phyloP scores from a whole-genome alignment of 1,140 invertebrate species.

The Halyomorpha halys region DNA sequence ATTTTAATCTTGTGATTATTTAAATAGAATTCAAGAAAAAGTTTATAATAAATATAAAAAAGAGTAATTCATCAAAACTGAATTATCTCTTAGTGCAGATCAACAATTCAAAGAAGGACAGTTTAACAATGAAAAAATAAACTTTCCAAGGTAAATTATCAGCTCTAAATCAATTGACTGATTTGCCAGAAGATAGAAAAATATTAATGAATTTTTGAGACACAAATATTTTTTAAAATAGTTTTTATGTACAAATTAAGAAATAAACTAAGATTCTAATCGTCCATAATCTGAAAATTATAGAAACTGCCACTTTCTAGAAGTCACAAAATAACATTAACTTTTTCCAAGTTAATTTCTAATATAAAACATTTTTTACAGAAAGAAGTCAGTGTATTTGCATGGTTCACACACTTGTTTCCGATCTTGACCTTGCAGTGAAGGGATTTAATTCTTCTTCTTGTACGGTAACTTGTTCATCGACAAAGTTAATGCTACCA shows the following conservation, averaged over 20 bases:
- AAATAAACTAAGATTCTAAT: background rate
- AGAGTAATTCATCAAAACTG: too few relatives aligned
- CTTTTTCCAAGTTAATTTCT: background rate
- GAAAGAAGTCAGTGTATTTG: background rate
- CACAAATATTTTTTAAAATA: background rate
- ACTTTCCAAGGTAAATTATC: too few relatives aligned
- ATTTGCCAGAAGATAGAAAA: too few relatives aligned
- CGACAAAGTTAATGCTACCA: constrained; percentile 57
- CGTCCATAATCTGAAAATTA: background rate
- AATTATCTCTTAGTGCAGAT: too few relatives aligned
- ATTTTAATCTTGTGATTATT: background rate
- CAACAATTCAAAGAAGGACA: too few relatives aligned
- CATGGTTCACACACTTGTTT: constrained; percentile 28
- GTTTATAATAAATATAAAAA: background rate
- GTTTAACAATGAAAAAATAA: too few relatives aligned
- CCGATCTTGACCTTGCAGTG: constrained; percentile 34
- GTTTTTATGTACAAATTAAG: background rate
- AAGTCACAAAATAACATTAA: background rate
- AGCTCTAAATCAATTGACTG: too few relatives aligned
- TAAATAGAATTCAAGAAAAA: background rate
- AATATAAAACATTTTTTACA: background rate
- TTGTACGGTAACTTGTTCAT: constrained; percentile 41
- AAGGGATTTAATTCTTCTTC: constrained; percentile 38
- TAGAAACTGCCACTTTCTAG: background rate
- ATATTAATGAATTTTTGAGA: too few relatives aligned